Evolutionary conservation across 2,797 vertebrate genomes (phyloP).

Genomic region (Sebastes hubbsi): DNA sequence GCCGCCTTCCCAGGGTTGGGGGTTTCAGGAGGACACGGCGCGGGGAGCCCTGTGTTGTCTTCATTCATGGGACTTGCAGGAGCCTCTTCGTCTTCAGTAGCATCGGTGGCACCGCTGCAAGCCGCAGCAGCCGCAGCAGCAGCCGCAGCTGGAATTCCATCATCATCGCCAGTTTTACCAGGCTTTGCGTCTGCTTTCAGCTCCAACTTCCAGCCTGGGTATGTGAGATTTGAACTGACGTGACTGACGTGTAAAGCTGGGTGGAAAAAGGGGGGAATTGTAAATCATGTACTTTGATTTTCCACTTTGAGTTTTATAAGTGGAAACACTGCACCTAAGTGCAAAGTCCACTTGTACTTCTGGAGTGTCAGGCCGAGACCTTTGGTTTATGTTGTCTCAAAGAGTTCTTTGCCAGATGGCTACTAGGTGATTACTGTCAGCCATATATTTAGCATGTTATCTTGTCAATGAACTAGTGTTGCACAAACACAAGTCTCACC

Average conservation of each 20-base stretch:
- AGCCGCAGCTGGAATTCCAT: conserved; percentile 80
- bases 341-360: conserved; percentile 29
- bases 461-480: not conserved
- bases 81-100: conserved; percentile 85
- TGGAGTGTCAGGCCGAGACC: not conserved
- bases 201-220: conserved; percentile 95
- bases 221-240: conserved; percentile 39
- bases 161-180: conserved; percentile 92
- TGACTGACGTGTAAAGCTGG: not conserved
- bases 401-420: not conserved
- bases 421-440: not conserved
- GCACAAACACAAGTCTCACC: not conserved
- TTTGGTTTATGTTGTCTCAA: conserved; percentile 7
- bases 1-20: conserved; percentile 89
- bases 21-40: conserved; percentile 85
- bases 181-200: conserved; percentile 97
- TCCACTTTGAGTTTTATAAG: conserved; percentile 16
- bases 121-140: conserved; percentile 84
- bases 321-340: not conserved
- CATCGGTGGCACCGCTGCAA: conserved; percentile 90
- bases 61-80: conserved; percentile 92
- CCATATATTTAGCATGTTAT: not conserved
- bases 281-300: conserved; percentile 22
- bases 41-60: conserved; percentile 89
- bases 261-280: not conserved